Conservation (phyloP, 1,140 invertebrate species). For the Brachionus asplanchnoidis region DNA sequence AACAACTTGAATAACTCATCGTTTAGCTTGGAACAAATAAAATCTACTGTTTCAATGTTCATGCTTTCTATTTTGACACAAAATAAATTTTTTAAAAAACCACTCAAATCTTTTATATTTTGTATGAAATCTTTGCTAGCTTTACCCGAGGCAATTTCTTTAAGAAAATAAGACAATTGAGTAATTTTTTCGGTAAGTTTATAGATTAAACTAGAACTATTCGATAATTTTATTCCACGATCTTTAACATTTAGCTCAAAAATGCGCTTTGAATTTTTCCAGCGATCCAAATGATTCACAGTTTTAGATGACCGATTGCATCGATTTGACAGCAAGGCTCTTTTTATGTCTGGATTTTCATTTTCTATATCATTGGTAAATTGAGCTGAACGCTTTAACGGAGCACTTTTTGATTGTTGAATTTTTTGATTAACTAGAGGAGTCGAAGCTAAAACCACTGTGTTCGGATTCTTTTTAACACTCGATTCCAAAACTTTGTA, state of each 20-base stretch:
- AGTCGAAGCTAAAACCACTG: neutral
- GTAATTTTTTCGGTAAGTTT: neutral
- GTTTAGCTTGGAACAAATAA: neutral
- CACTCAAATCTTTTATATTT: neutral
- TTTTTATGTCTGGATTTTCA: neutral
- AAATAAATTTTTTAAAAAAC: neutral
- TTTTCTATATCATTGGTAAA: neutral
- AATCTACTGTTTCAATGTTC: neutral
- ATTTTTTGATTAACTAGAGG: slow-evolving; percentile 10
- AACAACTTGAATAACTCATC: neutral
- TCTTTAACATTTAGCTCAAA: neutral
- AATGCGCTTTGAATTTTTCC: neutral
- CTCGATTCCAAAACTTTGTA: slow-evolving; percentile 30
- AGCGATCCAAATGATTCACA: neutral
- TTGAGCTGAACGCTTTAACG: neutral
- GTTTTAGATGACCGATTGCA: neutral
- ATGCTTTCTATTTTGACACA: neutral
- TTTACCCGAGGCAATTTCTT: neutral
- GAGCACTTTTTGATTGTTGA: neutral
- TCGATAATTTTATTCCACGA: neutral
- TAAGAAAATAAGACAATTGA: neutral
- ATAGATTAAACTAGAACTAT: neutral
- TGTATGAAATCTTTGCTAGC: neutral
- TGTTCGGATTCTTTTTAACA: slow-evolving; percentile 2
- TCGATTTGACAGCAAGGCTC: neutral